These are phyloP conservation scores for Thymelicus acteon DNA, from an alignment of 2,888 invertebrate species.

Conservation along the genomic window DNA sequence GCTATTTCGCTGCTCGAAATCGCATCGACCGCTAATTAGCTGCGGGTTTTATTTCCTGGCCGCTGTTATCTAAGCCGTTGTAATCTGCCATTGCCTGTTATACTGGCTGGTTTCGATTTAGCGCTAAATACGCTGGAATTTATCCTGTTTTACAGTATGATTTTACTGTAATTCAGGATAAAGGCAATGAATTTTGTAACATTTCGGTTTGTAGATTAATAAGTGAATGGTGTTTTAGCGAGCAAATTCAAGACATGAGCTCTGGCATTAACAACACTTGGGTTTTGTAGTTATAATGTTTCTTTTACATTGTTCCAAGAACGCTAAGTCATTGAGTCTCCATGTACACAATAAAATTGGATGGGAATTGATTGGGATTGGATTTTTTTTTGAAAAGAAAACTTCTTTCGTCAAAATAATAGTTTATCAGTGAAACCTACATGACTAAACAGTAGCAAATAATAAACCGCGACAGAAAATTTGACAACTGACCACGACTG, in stretches of 20 bases:
- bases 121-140: constrained; percentile 27
- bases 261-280: neutral
- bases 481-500: too few relatives aligned
- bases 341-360: too few relatives aligned
- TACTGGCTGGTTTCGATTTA: constrained; percentile 31
- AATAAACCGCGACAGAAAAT: too few relatives aligned
- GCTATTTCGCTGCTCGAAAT: constrained; percentile 65
- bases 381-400: too few relatives aligned
- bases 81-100: constrained; percentile 66
- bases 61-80: constrained; percentile 72
- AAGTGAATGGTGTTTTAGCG: neutral
- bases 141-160: constrained; percentile 18
- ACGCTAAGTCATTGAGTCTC: too few relatives aligned
- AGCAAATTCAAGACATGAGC: too few relatives aligned
- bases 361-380: too few relatives aligned
- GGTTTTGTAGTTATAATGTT: neutral
- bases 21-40: constrained; percentile 74
- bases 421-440: too few relatives aligned
- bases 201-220: neutral
- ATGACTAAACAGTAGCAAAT: too few relatives aligned
- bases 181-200: neutral
- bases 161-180: constrained; percentile 6
- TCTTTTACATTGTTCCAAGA: neutral
- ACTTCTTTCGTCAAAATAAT: too few relatives aligned
- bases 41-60: constrained; percentile 79